These are phyloP conservation scores for Ranitomeya variabilis DNA, from an alignment of 2,113 vertebrate species.

Conservation along the genomic window DNA sequence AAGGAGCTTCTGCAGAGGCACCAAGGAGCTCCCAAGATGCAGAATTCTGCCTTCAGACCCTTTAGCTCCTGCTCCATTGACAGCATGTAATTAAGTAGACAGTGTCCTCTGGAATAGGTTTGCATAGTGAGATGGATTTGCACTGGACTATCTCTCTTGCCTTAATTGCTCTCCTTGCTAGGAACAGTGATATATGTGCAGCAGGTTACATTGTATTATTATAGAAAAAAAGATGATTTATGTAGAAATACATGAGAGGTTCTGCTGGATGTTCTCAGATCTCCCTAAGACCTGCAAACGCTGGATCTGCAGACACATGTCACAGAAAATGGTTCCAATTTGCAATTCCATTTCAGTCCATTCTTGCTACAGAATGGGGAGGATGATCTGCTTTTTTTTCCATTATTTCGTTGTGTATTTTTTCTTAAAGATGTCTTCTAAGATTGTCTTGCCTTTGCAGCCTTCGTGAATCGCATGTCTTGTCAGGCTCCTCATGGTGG, in stretches of 20 bases:
- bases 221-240: constrained; percentile 16
- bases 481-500: constrained; percentile 33
- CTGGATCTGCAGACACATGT: not conserved
- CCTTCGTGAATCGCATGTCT: constrained; percentile 42
- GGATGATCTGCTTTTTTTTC: constrained; percentile 30
- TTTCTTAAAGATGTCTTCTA: constrained; percentile 52
- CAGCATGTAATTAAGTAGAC: constrained; percentile 55
- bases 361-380: not conserved
- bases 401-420: constrained; percentile 41
- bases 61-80: constrained; percentile 10
- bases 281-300: not conserved
- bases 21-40: constrained; percentile 5
- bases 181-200: constrained; percentile 14
- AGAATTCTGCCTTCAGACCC: constrained; percentile 22
- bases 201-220: constrained; percentile 23
- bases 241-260: constrained; percentile 10
- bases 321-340: constrained; percentile 31
- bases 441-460: constrained; percentile 33
- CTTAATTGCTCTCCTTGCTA: constrained; percentile 16
- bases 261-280: not conserved
- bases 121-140: constrained; percentile 52
- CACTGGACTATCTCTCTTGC: constrained; percentile 9
- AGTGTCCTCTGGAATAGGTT: constrained; percentile 48
- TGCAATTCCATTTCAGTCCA: constrained; percentile 10
- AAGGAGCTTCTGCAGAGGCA: not conserved